Evolutionary conservation across 2,797 vertebrate species (phyloP), one percentile per base, ranked within the genome.

Genomic region (Oreortyx pictus): DNA sequence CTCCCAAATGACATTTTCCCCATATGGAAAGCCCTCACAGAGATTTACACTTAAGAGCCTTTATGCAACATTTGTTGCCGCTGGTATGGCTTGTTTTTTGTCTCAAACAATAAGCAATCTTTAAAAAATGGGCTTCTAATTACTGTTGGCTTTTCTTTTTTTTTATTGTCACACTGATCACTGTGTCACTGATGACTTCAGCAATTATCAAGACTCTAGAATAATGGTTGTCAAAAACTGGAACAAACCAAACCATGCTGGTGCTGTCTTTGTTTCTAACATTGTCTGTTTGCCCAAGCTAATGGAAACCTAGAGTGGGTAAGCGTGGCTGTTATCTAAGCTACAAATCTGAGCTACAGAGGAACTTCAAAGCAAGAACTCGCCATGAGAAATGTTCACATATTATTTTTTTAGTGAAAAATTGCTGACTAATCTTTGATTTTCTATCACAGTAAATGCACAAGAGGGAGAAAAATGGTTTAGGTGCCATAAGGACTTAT

Each of bases 1-100:
- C 59, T 96, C 59, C 71, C 59, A 70, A 15, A 41, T 94, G 81
- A 93, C 80, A 91, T 95, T 96, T 93, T 78, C 84, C 68, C 65
- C 59, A 71, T 57, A 78, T 22, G 47, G 86, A 87, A 88, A 57
- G 60, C 41, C 90, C 78, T 92, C 74, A 71, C 88, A 93, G 78
- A 96, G 70, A 94, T 90, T 94, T 93, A 47, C 59, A 56, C 90
- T 80, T 89, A 68, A 88, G 92, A 61, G 59, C 11, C 57, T 91
- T 86, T 50, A 76, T 37, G 73, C 41, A 76, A 71, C 86, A 85
- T 92, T 91, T 88, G 75, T 86, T 81, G 71, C 56, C 61, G 24
- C 16, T 67, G 61, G 73, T 66, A 39, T 52, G 41, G 80, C 89
- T 73, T 72, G n/a, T 57, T 61, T 87, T 82, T 74, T 92, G 44